Conservation (phyloP, 2,113 vertebrate genomes). For the Electrona antarctica region DNA sequence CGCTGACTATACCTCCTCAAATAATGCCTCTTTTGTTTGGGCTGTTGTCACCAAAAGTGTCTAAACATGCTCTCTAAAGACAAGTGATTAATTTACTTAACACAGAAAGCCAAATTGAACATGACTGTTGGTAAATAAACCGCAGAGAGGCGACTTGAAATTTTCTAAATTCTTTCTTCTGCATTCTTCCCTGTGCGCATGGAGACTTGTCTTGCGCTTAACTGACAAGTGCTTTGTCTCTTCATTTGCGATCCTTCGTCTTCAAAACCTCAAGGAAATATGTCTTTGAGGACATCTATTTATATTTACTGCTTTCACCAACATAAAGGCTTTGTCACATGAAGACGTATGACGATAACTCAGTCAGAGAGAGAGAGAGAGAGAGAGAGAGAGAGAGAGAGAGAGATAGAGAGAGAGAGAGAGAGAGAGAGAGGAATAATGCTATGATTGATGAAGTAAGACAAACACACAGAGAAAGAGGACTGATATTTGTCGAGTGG, state of each 20-base stretch:
- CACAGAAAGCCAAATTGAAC: conserved; percentile 55
- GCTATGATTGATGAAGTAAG: conserved; percentile 63
- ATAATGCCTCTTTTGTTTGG: conserved; percentile 13
- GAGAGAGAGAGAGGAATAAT: conserved; percentile 47
- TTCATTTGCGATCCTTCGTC: conserved; percentile 50
- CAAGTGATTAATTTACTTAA: conserved; percentile 39
- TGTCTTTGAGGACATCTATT: conserved; percentile 59
- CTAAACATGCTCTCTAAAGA: conserved; percentile 21
- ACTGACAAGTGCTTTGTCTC: conserved; percentile 53
- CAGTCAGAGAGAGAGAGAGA: conserved; percentile 57
- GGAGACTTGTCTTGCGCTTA: conserved; percentile 40
- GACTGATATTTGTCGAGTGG: conserved; percentile 29
- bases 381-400: conserved; percentile 48
- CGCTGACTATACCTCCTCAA: conserved; percentile 16
- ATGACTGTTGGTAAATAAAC: conserved; percentile 48
- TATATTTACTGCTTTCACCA: conserved; percentile 66
- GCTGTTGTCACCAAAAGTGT: conserved; percentile 34
- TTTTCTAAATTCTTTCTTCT: conserved; percentile 30
- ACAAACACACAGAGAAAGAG: conserved; percentile 36
- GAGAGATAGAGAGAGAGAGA: conserved; percentile 52
- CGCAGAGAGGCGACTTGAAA: conserved; percentile 42
- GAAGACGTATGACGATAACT: conserved; percentile 57
- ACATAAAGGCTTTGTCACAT: conserved; percentile 62
- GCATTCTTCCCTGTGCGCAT: conserved; percentile 28
- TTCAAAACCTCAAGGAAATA: conserved; percentile 61